Evolutionary conservation across 1,140 invertebrate genomes (phyloP), one percentile per base, ranked within the genome.

Genomic region (Gryon sp.): DNA sequence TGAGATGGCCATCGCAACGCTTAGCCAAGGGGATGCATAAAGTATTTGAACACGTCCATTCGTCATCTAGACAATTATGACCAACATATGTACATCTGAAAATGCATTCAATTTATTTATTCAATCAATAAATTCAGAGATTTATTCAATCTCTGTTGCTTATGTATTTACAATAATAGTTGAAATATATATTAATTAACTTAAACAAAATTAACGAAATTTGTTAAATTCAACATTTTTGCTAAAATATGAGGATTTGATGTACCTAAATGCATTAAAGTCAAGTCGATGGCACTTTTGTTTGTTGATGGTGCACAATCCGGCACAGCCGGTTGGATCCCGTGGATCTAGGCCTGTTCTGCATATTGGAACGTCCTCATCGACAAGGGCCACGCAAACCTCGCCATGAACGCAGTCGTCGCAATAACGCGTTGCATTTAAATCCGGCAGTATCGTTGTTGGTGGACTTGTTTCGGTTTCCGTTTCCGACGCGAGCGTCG

Each of bases 261-360:
- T 50, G 9, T 43, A 91, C 90, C 90, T 90, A 77, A 87, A 91
- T 1, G 90, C 90, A 34, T 89, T 85, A 2, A 85, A 80, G 59
- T 93, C 92, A 2, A 95, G 87, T 52, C 91, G 86, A 82, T 93
- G 92, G 83, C 94, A 95, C 60, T 92, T 91, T 82, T 95, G 92
- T 9, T 90, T 91, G 63, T 92, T 92, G 32, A 93, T 86, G 18
- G 90, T 85, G 81, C 94, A 95, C 4, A 93, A 87, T 1, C 94
- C 94, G 6, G 92, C 93, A 80, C 94, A 95, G 60, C 93, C 94
- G 60, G 92, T 93, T 1, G 92, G 92, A 83, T 95, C 94, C 3
- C 87, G 83, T 4, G 82, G 77, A 82, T 95, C 93, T 1, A 86
- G 62, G 0, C 90, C 88, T 32, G 78, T 78, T 76, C 90, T 87